These are phyloP conservation scores for Pasiphila rectangulata DNA, from an alignment of 2,888 invertebrate species.

Conservation along the genomic window DNA sequence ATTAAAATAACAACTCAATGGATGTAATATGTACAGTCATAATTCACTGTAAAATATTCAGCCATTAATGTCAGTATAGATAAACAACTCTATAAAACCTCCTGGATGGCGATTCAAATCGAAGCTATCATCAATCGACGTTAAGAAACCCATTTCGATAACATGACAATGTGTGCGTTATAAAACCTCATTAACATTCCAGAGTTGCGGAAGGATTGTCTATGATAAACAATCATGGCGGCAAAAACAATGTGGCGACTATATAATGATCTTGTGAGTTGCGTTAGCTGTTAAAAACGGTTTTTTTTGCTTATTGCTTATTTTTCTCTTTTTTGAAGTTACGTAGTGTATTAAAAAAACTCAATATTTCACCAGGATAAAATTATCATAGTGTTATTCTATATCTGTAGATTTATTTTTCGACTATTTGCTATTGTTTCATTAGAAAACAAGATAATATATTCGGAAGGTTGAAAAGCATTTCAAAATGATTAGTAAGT, in stretches of 20 bases:
- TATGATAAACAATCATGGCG: slow-evolving; percentile 35
- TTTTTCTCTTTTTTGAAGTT: not conserved
- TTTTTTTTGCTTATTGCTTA: not conserved
- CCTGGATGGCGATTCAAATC: not conserved
- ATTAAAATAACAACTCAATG: not conserved
- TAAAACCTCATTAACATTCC: slow-evolving; percentile 57
- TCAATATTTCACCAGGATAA: no score
- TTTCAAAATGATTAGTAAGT: no score
- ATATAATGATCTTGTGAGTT: slow-evolving; percentile 25
- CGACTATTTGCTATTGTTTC: no score
- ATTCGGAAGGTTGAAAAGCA: no score
- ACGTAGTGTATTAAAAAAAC: no score
- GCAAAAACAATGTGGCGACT: slow-evolving; percentile 41
- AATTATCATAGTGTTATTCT: no score
- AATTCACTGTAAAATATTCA: slow-evolving; percentile 9
- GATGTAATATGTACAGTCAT: slow-evolving; percentile 11
- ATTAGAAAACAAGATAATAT: no score
- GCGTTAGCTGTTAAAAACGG: not conserved
- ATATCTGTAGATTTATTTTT: no score
- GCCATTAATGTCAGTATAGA: slow-evolving; percentile 10
- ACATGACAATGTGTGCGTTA: slow-evolving; percentile 36
- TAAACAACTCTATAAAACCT: slow-evolving; percentile 12
- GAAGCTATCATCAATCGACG: slow-evolving; percentile 4
- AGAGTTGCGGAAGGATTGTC: slow-evolving; percentile 42
- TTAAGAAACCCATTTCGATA: slow-evolving; percentile 35